Evolutionary conservation across 2,888 invertebrate species (phyloP), one percentile per base, ranked within the genome.

Genomic region (Boloria euphrosyne): DNA sequence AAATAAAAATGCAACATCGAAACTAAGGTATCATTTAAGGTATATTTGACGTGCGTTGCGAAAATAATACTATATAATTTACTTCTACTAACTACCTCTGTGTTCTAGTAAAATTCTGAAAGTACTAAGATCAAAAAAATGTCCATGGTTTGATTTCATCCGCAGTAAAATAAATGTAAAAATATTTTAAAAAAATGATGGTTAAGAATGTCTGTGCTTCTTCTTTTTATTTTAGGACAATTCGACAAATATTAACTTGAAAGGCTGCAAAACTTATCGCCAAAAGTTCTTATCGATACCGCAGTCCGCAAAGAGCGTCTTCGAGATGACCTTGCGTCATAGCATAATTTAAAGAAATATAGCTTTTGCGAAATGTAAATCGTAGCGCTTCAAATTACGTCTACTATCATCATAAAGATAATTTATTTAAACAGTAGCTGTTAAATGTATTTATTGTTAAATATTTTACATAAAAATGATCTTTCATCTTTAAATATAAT

Each of bases 261-360:
- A 46, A 22, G 47, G 49, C 27, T 49, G 13, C 31, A 38, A 46
- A 49, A 3, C 31, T 27, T 31, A 31, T 31, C 14, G 49, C 49
- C 49, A 59, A 59, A 59, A 59, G 47, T 17, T 59, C 31, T 47
- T 58, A 58, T 58, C 58, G 16, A 16, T 22, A 58, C 47, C 3
- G 46, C 22, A 22, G 22, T 22, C n/a, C n/a, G n/a, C 16, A 49
- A 49, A 27, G 55, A 18, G 58, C 58, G 14, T 16, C 1, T 49
- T 31, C 58, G 47, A 31, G 31, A 27, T 47, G 27, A 58, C 58
- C 47, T 58, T 16, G 31, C 2, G 17, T 47, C 49, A 31, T 49
- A 47, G 49, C 49, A 58, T 58, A 58, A 58, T 58, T 58, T 49
- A 31, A 58, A n/a, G 4, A 5, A 13, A 47, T 47, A 27, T n/a